Evolutionary conservation across 2,113 vertebrate genomes (phyloP).

Genomic region (Cephalopterus ornatus): DNA sequence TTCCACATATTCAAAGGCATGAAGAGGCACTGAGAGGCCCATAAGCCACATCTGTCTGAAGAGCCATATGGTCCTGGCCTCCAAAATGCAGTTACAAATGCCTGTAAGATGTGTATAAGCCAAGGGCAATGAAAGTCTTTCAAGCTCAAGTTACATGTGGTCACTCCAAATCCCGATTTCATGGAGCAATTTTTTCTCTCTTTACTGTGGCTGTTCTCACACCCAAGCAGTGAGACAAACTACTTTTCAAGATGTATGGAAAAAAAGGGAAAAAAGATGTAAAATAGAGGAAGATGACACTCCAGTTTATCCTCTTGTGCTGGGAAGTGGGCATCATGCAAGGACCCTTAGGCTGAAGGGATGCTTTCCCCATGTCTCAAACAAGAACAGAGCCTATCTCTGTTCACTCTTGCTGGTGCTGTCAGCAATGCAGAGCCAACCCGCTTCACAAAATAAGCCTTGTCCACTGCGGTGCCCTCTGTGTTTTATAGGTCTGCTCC

Average conservation of each 20-base stretch:
- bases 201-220: not conserved
- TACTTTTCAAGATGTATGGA: not conserved
- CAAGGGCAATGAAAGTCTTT: not conserved
- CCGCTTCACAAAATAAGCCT: not conserved
- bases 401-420: not conserved
- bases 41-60: not conserved
- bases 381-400: not conserved
- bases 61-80: not conserved
- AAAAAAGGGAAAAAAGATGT: rapidly evolving
- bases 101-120: not conserved
- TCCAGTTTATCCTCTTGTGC: not conserved
- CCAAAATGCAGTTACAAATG: not conserved
- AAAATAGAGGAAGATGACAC: not conserved
- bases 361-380: not conserved
- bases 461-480: not conserved
- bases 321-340: not conserved
- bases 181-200: not conserved
- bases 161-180: slow-evolving; percentile 10
- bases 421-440: not conserved
- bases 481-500: not conserved
- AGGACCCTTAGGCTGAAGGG: rapidly evolving
- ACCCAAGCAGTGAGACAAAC: not conserved
- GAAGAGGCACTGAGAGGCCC: not conserved
- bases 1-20: not conserved
- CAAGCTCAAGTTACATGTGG: not conserved